Evolutionary conservation across 2,888 invertebrate species (phyloP), one percentile per base, ranked within the genome.

Genomic region (Prenolepis imparis): DNA sequence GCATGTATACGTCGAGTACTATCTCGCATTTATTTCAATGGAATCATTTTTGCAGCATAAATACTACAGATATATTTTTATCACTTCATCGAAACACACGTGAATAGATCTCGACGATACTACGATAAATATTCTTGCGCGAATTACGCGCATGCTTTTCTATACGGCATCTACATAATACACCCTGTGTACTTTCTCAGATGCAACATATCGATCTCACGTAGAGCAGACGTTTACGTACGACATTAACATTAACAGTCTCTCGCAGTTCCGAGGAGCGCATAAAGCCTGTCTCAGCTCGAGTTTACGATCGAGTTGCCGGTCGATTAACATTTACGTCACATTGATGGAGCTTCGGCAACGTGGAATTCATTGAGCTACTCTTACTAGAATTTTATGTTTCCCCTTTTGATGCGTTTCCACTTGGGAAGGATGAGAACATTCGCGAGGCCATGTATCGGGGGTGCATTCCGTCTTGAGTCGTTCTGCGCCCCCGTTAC

Each of bases 151-250:
- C 75, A 78, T 75, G 74, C 78, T 59, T 70, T 70, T 84, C 70
- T 85, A 52, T 75, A 39, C 73, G 44, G 48, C 83, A 57, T 67
- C 67, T 72, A 70, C 72, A 5, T 55, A 72, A 32, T 84, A 78
- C 81, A 84, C 63, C 75, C 81, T 86, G 83, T 88, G 86, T 87
- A 88, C 87, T 91, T 89, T 90, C 88, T 88, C 88, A 88, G 88
- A 90, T 91, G 91, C 86, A 90, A 90, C 86, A 88, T 90, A 89
- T 90, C 83, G 84, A 88, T 89, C 86, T 89, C 86, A 88, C 87
- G 86, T 88, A 86, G 87, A 89, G 84, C 82, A 90, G 87, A 90
- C 86, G 84, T 90, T 90, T 88, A 87, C 83, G 87, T 86, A 86
- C 85, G 86, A 85, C 83, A 86, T 88, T 90, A 90, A 90, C 88